Base-by-base conservation (phyloP, 2,888 invertebrate genomes). In the Xestia c-nigrum region DNA sequence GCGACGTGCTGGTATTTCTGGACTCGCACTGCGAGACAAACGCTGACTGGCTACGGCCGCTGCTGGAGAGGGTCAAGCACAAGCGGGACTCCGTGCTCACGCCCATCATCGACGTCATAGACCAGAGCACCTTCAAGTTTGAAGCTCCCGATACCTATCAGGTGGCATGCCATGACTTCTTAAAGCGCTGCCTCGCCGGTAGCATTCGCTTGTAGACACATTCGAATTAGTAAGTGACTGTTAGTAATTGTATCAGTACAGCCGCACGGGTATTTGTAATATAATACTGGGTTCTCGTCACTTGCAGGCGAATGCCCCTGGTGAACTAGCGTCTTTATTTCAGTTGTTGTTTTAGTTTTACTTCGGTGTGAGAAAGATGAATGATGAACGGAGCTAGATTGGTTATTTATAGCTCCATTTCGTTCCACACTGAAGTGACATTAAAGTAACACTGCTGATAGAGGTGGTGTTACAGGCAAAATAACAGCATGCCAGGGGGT, bases 51-150 rank as follows among this genome's bases (percentile, higher is more conserved):
- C 96, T 99, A 84, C 98, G 99, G 91, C 99, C 99, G 0, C 94
- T 99, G 70, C 96, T 99, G 85, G 97, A 98, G 84, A 97, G 99
- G 73, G 72, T 93, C 43, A 77, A 81, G 9, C 91, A 94, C 90
- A 98, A 99, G 84, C 96, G 97, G 0, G 98, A 97, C 52, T 98
- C 98, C 1, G 99, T 99, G 0, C 95, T 99, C 76, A 99, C 99
- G 84, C 99, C 99, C 10, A 98, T 99, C 83, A 99, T 99, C 81
- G 99, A 99, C 96, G 98, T 99, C 61, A 98, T 99, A 83, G 98
- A 98, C 93, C 94, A 98, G 90, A 97, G 97, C 86, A 98, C 97
- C 19, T 97, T 99, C 92, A 97, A 97, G 73, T 80, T 95, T 3
- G 86, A 95, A 14, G 92, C 91, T 0, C 89, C 94, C 1, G 91